Percentiles rank a stretch among this genome's conserved stretches.
Conservation (phyloP, 37 sponge, comb jelly and placozoan genomes). For the Diacarnus erythraeanus region DNA sequence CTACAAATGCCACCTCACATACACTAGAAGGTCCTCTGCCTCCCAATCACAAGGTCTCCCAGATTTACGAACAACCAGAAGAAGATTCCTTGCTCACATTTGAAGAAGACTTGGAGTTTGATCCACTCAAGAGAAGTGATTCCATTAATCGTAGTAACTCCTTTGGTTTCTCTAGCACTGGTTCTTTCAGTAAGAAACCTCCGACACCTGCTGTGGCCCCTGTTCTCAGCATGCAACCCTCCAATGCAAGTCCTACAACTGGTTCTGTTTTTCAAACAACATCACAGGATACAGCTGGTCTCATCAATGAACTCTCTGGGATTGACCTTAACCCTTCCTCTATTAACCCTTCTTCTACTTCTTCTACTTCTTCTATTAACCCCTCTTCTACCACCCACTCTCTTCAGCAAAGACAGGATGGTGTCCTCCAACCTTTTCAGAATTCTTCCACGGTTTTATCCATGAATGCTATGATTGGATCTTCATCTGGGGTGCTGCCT, state of each 20-base stretch:
- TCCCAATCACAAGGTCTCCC: too few species aligned
- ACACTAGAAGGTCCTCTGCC: too few species aligned
- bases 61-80: background rate
- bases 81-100: slow-evolving; percentile 43
- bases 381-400: slow-evolving; percentile 1
- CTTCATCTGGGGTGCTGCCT: background rate
- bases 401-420: background rate
- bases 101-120: slow-evolving; percentile 36
- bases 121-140: slow-evolving; percentile 28
- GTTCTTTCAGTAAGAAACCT: background rate
- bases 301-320: slow-evolving; percentile 15
- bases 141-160: slow-evolving; percentile 15
- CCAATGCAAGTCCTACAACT: background rate
- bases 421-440: background rate
- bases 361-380: background rate
- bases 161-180: background rate
- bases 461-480: background rate
- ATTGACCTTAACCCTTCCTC: slow-evolving; percentile 1
- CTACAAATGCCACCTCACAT: too few species aligned
- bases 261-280: background rate
- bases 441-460: background rate
- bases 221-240: background rate
- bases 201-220: background rate
- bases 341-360: background rate
- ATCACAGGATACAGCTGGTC: background rate